phyloP scores from a whole-genome alignment of 1,140 invertebrate genomes.

The Leptonema lineaticorne region DNA sequence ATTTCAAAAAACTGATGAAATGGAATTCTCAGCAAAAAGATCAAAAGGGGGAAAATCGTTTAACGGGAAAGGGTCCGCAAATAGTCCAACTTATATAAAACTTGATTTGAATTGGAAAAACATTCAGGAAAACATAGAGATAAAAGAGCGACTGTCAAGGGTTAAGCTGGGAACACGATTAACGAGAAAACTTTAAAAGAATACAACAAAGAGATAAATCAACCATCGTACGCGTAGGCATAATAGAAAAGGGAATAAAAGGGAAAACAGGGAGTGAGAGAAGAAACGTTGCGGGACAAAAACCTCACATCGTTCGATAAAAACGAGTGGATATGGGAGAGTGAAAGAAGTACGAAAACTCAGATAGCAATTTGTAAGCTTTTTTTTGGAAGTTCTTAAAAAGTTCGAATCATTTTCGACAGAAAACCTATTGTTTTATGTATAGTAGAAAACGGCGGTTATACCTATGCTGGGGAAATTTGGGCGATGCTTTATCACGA shows the following conservation, averaged over 20 bases:
- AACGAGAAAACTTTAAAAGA: slow-evolving; percentile 27
- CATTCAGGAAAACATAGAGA: slow-evolving; percentile 14
- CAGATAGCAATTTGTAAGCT: slow-evolving; percentile 5
- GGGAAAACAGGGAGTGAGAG: not conserved
- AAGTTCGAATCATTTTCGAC: not conserved
- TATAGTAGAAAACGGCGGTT: not conserved
- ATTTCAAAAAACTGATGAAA: not conserved
- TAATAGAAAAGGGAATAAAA: slow-evolving; percentile 20
- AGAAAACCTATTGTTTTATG: not conserved
- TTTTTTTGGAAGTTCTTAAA: not conserved
- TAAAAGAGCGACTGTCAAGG: slow-evolving; percentile 25
- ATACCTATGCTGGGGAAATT: not conserved
- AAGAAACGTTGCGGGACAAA: slow-evolving; percentile 12
- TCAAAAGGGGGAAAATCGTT: slow-evolving; percentile 21
- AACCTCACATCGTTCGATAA: slow-evolving; percentile 6
- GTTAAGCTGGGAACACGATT: slow-evolving; percentile 25
- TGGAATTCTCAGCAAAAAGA: slow-evolving; percentile 1
- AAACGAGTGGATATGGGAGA: slow-evolving; percentile 14
- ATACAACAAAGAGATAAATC: slow-evolving; percentile 27
- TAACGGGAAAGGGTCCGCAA: slow-evolving; percentile 11
- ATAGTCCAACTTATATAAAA: slow-evolving; percentile 12
- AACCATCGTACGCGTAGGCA: slow-evolving; percentile 10
- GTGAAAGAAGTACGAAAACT: slow-evolving; percentile 17
- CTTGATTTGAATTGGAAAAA: slow-evolving; percentile 25
- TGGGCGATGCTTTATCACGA: not conserved